A percentile compares a stretch with the other conserved stretches of the same genome.
Evolutionary conservation across 1,140 invertebrate genomes (phyloP).

Genomic region (Fopius arisanus): DNA sequence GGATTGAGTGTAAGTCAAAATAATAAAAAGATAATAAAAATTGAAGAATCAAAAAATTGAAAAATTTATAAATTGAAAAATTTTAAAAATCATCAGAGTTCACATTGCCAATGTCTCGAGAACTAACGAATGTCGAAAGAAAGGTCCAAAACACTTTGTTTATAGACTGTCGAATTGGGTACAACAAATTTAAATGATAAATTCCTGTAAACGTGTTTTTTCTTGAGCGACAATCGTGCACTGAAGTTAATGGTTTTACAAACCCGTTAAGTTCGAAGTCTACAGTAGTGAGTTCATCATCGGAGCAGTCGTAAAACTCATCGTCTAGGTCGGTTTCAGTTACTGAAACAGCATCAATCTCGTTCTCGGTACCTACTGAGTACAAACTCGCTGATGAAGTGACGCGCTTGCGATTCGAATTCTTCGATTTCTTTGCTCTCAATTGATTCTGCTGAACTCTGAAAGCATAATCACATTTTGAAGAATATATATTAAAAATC

Average conservation of each 20-base stretch:
- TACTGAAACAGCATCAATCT: conserved; percentile 55
- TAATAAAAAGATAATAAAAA: conserved; percentile 2
- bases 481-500: too few relatives aligned
- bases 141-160: too few relatives aligned
- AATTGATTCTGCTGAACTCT: conserved; percentile 43
- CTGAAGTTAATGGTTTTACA: conserved; percentile 32
- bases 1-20: conserved; percentile 34
- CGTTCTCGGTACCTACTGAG: conserved; percentile 52
- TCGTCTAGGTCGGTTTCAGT: conserved; percentile 60
- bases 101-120: too few relatives aligned
- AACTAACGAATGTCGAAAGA: too few relatives aligned
- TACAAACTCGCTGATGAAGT: conserved; percentile 44
- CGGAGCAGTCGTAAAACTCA: conserved; percentile 63
- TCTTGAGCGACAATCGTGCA: neutral
- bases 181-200: too few relatives aligned
- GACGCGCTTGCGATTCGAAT: conserved; percentile 38
- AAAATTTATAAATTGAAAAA: conserved; percentile 28
- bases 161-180: too few relatives aligned
- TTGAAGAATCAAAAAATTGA: conserved; percentile 3
- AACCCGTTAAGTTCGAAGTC: conserved; percentile 52
- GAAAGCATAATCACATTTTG: too few relatives aligned
- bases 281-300: conserved; percentile 48
- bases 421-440: conserved; percentile 45
- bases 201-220: too few relatives aligned
- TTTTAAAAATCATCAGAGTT: neutral